Percentiles rank a stretch among this genome's conserved stretches.
These are phyloP conservation scores for Anguilla anguilla DNA, from an alignment of 2,797 vertebrate genomes.

Conservation along the genomic window DNA sequence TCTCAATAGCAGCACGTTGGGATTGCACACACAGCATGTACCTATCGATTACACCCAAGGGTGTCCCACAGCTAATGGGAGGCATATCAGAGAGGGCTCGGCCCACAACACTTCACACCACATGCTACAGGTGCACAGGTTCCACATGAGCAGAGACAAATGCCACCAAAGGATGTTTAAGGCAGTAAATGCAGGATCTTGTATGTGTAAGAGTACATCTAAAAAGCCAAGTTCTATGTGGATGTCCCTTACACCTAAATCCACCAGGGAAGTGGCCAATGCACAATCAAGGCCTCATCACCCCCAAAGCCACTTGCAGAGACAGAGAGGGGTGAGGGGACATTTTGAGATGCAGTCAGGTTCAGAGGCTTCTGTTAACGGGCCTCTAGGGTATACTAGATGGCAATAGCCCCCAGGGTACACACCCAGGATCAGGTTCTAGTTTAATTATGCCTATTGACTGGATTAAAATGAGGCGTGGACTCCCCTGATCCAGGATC, in stretches of 20 bases:
- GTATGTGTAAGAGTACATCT: neutral
- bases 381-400: neutral
- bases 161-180: neutral
- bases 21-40: neutral
- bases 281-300: neutral
- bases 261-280: neutral
- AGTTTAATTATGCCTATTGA: neutral
- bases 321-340: neutral
- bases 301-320: neutral
- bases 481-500: neutral
- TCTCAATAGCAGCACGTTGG: neutral
- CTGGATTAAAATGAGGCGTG: neutral
- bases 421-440: neutral
- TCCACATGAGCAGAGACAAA: neutral
- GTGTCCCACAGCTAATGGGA: neutral
- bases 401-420: neutral
- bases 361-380: neutral
- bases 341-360: neutral
- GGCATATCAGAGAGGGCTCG: neutral
- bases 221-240: neutral
- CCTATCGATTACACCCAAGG: neutral
- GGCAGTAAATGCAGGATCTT: neutral
- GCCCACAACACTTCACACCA: neutral
- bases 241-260: neutral
- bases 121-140: neutral